Evolutionary conservation across 2,113 vertebrate genomes (phyloP).

Genomic region (Potamarius usumacintae): DNA sequence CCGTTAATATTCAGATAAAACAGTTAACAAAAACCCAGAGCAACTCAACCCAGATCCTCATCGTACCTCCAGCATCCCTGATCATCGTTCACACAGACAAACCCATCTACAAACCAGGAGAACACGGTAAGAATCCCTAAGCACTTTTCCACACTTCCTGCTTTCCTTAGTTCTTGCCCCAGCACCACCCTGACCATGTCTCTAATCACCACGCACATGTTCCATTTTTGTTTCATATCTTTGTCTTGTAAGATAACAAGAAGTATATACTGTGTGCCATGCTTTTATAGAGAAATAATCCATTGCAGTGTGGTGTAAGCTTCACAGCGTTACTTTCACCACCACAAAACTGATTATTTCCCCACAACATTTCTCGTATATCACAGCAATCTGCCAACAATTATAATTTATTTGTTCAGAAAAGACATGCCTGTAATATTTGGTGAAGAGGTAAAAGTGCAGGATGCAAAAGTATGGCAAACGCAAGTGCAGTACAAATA

Average conservation of each 20-base stretch:
- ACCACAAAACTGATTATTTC: too few species aligned
- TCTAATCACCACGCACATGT: not conserved
- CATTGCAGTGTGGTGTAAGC: too few species aligned
- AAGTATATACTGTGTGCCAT: not conserved
- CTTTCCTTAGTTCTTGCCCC: not conserved
- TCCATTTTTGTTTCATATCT: not conserved
- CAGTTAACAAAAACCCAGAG: not conserved
- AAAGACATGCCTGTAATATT: too few species aligned
- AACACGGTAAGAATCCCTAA: constrained; percentile 58
- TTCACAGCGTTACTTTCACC: too few species aligned
- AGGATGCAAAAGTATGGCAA: too few species aligned
- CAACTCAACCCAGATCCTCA: constrained; percentile 61
- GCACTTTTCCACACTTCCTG: not conserved
- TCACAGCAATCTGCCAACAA: too few species aligned
- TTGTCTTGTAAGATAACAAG: not conserved
- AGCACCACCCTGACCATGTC: not conserved
- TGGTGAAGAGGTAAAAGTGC: too few species aligned
- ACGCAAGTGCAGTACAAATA: too few species aligned
- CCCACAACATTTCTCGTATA: too few species aligned
- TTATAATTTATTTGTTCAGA: too few species aligned
- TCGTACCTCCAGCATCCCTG: constrained; percentile 54
- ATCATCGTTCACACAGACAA: constrained; percentile 69
- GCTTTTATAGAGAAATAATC: too few species aligned
- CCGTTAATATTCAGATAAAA: constrained; percentile 48
- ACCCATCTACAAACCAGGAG: constrained; percentile 75